A percentile compares a stretch with the other conserved stretches of the same genome.
Conservation (phyloP, 2,888 invertebrate species). For the Caenorhabditis zanzibari region DNA sequence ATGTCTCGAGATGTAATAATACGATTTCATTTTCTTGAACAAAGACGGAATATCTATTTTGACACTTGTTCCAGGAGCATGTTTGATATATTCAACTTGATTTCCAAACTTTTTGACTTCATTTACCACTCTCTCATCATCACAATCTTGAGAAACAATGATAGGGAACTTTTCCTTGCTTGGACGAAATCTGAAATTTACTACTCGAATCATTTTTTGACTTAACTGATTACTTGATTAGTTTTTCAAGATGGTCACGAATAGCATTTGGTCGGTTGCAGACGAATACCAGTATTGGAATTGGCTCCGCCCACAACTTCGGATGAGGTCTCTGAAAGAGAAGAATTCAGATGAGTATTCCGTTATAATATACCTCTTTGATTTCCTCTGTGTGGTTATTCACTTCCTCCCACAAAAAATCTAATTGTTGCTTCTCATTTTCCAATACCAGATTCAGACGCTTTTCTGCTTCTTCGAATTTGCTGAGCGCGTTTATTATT, state of each 20-base stretch:
- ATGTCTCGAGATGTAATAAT: constrained; percentile 87
- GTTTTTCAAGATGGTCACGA: constrained; percentile 91
- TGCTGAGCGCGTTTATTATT: background rate
- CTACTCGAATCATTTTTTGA: background rate
- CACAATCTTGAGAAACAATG: constrained; percentile 96
- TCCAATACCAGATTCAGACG: background rate
- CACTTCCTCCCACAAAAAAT: background rate
- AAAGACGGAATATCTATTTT: constrained; percentile 68
- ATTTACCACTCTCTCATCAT: constrained; percentile 91
- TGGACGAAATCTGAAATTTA: constrained; percentile 32
- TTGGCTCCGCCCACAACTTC: constrained; percentile 75
- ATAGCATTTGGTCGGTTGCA: constrained; percentile 93
- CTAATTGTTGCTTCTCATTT: background rate
- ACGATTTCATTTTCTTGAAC: constrained; percentile 69
- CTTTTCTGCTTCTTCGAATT: background rate
- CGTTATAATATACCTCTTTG: background rate
- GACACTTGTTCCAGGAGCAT: constrained; percentile 58
- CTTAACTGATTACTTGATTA: constrained; percentile 87
- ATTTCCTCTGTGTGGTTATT: background rate
- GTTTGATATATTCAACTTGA: constrained; percentile 73
- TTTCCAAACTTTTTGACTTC: constrained; percentile 91
- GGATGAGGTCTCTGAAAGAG: background rate
- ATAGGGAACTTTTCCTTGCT: constrained; percentile 92
- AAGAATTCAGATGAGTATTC: background rate
- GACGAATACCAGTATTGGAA: constrained; percentile 89